Percentiles rank a stretch among this genome's conserved stretches.
These are phyloP conservation scores for Apostichopus leukothele DNA, from an alignment of 53 echinoderm and acorn worm species.

Conservation along the genomic window DNA sequence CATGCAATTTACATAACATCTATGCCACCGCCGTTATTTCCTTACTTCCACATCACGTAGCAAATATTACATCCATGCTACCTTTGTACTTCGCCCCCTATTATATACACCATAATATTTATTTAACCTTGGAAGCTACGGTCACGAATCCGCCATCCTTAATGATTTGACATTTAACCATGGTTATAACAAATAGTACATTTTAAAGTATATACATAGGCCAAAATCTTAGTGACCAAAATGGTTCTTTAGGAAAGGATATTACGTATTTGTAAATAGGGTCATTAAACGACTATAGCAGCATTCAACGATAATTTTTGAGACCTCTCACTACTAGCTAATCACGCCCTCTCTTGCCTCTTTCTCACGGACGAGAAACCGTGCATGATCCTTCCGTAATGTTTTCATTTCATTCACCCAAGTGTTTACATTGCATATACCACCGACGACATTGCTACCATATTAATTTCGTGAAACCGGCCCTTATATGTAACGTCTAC, in stretches of 20 bases:
- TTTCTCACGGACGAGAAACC: neutral
- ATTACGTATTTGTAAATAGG: neutral
- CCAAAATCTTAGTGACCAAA: neutral
- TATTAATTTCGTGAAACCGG: constrained; percentile 17
- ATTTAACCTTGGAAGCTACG: neutral
- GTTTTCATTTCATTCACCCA: neutral
- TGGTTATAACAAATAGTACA: neutral
- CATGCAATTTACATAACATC: neutral
- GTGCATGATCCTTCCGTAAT: neutral
- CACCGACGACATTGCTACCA: neutral
- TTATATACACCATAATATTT: neutral
- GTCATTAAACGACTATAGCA: neutral
- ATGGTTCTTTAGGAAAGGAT: neutral
- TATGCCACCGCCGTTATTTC: neutral
- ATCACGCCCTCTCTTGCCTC: neutral
- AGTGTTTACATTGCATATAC: constrained; percentile 1
- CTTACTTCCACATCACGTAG: neutral
- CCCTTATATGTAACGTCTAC: constrained; percentile 20
- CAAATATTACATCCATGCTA: neutral
- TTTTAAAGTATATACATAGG: neutral
- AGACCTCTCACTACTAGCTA: neutral
- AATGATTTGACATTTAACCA: neutral
- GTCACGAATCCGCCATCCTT: neutral
- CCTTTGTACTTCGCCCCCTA: neutral
- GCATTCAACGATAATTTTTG: neutral